Evolutionary conservation across 1,140 invertebrate genomes (phyloP), one percentile per base, ranked within the genome.

Genomic region (Habropoda laboriosa): DNA sequence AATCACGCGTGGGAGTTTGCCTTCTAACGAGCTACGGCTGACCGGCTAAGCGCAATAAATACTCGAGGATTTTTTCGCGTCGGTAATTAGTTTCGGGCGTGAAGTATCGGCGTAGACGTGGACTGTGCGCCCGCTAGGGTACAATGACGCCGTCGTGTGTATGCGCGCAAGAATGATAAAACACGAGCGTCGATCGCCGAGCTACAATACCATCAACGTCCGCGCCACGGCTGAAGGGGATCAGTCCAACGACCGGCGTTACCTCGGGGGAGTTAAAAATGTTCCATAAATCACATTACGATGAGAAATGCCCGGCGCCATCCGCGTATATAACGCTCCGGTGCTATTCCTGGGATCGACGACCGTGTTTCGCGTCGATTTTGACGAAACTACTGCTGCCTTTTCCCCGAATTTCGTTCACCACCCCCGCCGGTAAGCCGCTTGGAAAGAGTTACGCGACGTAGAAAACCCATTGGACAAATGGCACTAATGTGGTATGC

Each of bases 241-340:
- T 86, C 75, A 70, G 80, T 64, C 73, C 66, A 63, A 64, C 79
- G 75, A 53, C 75, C 79, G 68, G 81, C 83, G 82, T 86, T 83
- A 83, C 86, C 86, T 70, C 83, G 72, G 70, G 89, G 82, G 86
- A 88, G 89, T 89, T 88, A 90, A 91, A 92, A 91, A 88, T 87
- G 88, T 79, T 85, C 85, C 87, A 90, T 91, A 91, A 91, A 91
- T 92, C 90, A 90, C 86, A 89, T 90, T 88, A 89, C 85, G 86
- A 87, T 88, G 88, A 86, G 86, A 89, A 90, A 91, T 89, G 80
- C 81, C 83, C 75, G 71, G 68, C 74, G 80, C 83, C 83, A 84
- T 88, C 83, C 81, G 82, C 81, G 60, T 79, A 78, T 79, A 82
- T 45, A n/a, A 76, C 74, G 68, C 63, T 40, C 18, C 79, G 55